Base-by-base conservation (phyloP, 2,113 vertebrate species). In the Muscicapa adusta region DNA sequence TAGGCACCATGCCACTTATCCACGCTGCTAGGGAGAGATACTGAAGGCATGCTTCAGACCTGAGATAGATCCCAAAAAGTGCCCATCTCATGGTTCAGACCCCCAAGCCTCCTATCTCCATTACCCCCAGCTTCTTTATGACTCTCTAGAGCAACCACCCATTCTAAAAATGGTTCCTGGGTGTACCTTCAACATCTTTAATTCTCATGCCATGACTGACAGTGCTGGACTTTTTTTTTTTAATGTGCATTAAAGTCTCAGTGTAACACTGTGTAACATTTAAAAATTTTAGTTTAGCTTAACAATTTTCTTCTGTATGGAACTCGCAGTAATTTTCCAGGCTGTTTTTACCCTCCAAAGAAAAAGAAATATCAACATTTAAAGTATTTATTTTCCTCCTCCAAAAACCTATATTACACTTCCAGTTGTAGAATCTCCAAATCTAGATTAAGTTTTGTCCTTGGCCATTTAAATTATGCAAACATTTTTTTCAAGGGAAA, bases 121-220 rank as follows among this genome's bases (percentile, higher is more conserved):
- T 61, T 85, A 71, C 25, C 61, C 43, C 22, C 87, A 78, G 70
- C n/a, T 95, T 85, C 22, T 79, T 91, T 89, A 65, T 73, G 50
- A 50, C 43, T 54, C 58, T 71, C 66, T 61, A 45, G 70, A 83
- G 77, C 62, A 89, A 66, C 36, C 22, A 38, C 13, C 24, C 61
- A 5, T 54, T 85, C 51, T 43, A 66, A 34, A 31, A 19, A 68
- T 13, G 4, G 12, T 57, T 82, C 79, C 54, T 93, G 15, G 16
- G 12, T 26, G 43, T 18, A 40, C 12, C 42, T 85, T 74, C 0
- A 14, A 19, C 24, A 74, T 62, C 75, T 74, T 92, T 45, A 58
- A 29, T 28, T 86, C 18, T 77, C 28, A 28, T 54, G 26, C 11
- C 14, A 9, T 54, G 45, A 82, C 18, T 75, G 80, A 79, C n/a